phyloP scores from a whole-genome alignment of 2,888 invertebrate genomes.

The Archaeoteleia sp. region DNA sequence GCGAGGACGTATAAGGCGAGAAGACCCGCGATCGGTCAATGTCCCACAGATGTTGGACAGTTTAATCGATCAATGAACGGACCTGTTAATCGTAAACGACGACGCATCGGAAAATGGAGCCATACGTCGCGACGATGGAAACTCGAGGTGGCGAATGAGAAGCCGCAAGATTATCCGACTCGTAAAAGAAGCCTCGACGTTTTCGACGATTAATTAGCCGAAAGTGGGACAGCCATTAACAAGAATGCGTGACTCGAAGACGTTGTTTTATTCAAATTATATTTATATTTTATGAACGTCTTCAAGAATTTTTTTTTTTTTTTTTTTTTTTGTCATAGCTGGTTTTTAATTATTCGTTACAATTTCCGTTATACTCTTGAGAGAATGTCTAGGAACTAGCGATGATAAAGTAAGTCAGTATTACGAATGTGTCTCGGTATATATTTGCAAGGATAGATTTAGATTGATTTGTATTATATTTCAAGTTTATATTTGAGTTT shows the following conservation, averaged over 20 bases:
- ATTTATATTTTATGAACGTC: too few species aligned
- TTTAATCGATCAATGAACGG: slow-evolving; percentile 35
- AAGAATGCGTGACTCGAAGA: slow-evolving; percentile 28
- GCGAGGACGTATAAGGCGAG: slow-evolving; percentile 42
- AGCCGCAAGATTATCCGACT: too few species aligned
- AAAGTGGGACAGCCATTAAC: slow-evolving; percentile 44
- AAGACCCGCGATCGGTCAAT: slow-evolving; percentile 47
- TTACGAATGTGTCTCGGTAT: too few species aligned
- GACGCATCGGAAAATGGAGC: too few species aligned
- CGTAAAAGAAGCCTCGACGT: slow-evolving; percentile 25
- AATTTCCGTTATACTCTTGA: not conserved
- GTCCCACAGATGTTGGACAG: slow-evolving; percentile 39
- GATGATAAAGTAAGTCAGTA: too few species aligned
- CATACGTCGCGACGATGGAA: too few species aligned
- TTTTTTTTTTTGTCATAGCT: slow-evolving; percentile 20
- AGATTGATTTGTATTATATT: too few species aligned
- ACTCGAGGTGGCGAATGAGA: too few species aligned
- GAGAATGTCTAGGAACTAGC: too few species aligned
- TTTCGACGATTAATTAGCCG: slow-evolving; percentile 33
- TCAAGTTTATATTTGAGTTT: too few species aligned
- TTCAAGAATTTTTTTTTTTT: too few species aligned
- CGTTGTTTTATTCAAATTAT: not conserved
- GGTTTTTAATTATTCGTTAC: slow-evolving; percentile 27
- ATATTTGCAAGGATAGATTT: too few species aligned
- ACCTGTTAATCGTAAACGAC: not conserved